Base-by-base conservation (phyloP, 1,140 invertebrate genomes). In the Plectrocnemia conspersa region DNA sequence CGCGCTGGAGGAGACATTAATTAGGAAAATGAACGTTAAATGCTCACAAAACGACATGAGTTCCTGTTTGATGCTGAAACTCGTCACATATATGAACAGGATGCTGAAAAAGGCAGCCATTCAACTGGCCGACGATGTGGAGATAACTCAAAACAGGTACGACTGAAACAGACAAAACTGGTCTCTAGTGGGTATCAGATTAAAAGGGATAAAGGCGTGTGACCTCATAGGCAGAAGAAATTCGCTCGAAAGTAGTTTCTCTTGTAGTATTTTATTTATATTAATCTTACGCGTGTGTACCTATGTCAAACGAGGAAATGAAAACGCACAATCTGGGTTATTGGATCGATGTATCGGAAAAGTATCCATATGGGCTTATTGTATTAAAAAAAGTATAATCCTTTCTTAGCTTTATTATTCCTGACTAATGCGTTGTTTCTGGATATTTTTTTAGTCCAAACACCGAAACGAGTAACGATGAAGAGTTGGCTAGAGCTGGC, bases 51-150 rank as follows among this genome's bases (percentile, higher is more conserved):
- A 83, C 35, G 86, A 89, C 58, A 79, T 85, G 9, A 85, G 83
- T 22, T 83, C 86, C 13, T 91, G 88, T 64, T 82, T 87, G 56
- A 87, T 88, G 76, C 71, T 88, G 2, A 89, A 89, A 68, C 66
- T 88, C 52, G 82, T 89, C 2, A 84, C 83, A 1, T 89, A 89
- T 64, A 86, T 89, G 73, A 88, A 91, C 69, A 77, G 82, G 42
- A 77, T 90, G 63, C 71, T 89, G 65, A 86, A 88, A 66, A 91
- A 88, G 53, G 82, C 85, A 0, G 80, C 82, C 38, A 78, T 89
- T 59, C 84, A 87, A 63, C 65, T 87, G 3, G 81, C 82, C 19
- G 86, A 88, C 21, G 84, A 85, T 58, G 73, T 89, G 35, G 83
- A 88, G 67, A 85, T 91, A 40, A 81, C 83, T 5, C 83, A 88